Evolutionary conservation across 92 coral and sea anemone genomes (phyloP).

Genomic region (Galaxea fascicularis): DNA sequence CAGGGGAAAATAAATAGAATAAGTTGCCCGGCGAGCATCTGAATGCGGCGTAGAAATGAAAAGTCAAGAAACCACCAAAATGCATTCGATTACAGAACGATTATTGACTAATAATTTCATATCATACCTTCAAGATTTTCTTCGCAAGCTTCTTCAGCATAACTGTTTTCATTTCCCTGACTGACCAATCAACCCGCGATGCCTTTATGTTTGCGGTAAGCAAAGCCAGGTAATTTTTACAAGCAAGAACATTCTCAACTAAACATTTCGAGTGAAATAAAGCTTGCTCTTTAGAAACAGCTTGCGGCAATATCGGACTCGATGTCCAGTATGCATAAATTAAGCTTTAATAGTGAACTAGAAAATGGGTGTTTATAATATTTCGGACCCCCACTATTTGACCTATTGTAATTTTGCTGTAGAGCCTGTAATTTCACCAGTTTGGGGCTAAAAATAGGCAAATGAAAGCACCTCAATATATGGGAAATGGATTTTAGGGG

Average conservation of each 20-base stretch:
- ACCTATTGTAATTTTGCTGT: neutral
- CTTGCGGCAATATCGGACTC: conserved; percentile 18
- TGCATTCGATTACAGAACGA: neutral
- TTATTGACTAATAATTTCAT: neutral
- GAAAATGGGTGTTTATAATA: neutral
- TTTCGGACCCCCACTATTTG: conserved; percentile 22
- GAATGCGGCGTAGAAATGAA: neutral
- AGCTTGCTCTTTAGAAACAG: neutral
- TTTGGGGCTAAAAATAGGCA: conserved; percentile 17
- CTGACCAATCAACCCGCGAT: neutral
- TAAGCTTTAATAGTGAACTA: neutral
- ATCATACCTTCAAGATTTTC: conserved; percentile 35
- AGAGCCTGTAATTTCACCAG: conserved; percentile 32
- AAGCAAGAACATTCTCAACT: neutral
- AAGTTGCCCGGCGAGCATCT: too few species aligned
- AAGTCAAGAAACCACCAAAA: neutral
- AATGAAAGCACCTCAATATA: neutral
- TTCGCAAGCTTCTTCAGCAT: conserved; percentile 23
- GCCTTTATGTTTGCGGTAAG: neutral
- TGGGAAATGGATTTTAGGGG: neutral
- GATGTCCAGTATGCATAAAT: conserved; percentile 9
- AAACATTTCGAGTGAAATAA: neutral
- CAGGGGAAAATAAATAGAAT: too few species aligned
- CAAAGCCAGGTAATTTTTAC: neutral
- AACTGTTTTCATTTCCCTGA: neutral